Conservation (phyloP, 1,140 invertebrate species). For the Trichonephila clavata region DNA sequence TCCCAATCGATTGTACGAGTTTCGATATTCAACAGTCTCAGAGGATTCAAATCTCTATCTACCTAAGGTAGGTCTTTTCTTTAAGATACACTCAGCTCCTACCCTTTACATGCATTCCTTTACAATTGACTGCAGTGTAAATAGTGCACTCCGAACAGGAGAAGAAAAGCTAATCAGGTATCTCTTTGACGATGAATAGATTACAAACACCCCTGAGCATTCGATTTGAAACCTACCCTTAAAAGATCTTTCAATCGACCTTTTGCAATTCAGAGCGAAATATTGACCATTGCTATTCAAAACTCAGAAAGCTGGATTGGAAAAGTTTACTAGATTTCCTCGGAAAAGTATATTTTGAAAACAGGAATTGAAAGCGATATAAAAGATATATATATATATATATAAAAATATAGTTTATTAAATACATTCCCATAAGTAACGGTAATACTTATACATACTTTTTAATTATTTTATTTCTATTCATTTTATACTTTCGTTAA, state of each 20-base stretch:
- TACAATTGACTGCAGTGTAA: background rate
- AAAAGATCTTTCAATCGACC: constrained; percentile 5
- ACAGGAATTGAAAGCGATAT: background rate
- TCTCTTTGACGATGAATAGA: background rate
- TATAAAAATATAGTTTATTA: too few species aligned
- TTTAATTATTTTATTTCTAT: too few species aligned
- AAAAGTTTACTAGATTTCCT: background rate
- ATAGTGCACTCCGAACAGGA: background rate
- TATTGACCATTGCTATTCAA: constrained; percentile 5
- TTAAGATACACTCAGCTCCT: background rate
- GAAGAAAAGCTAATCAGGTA: background rate
- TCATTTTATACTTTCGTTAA: too few species aligned
- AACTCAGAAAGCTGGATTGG: background rate
- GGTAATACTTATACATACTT: too few species aligned
- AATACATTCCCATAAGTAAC: too few species aligned
- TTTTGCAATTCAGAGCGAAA: background rate
- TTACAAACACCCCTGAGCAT: background rate
- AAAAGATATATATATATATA: background rate
- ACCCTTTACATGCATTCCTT: background rate
- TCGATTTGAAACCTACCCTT: background rate
- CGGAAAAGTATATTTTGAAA: background rate
- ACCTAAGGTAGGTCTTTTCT: background rate
- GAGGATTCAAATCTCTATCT: too few species aligned
- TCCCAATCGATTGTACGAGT: too few species aligned
- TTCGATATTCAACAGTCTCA: too few species aligned